Evolutionary conservation across 2,113 vertebrate genomes (phyloP).

Genomic region (Sprattus sprattus): DNA sequence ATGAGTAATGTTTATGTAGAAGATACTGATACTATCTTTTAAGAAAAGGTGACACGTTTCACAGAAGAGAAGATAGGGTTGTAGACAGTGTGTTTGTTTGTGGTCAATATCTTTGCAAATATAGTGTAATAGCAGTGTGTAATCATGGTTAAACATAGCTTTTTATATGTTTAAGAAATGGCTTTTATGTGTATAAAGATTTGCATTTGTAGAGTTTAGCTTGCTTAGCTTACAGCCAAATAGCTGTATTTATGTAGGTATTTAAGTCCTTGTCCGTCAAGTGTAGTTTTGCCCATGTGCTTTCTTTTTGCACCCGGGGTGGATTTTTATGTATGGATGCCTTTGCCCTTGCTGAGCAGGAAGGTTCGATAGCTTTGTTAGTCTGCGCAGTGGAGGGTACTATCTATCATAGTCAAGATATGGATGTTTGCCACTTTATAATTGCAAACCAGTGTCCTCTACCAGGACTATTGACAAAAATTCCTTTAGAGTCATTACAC

Average conservation of each 20-base stretch:
- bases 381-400: conserved; percentile 61
- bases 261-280: conserved; percentile 29
- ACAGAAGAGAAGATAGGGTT: not conserved
- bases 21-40: not conserved
- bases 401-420: conserved; percentile 73
- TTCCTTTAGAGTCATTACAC: conserved; percentile 60
- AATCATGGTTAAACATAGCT: not conserved
- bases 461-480: conserved; percentile 66
- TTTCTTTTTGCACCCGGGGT: conserved; percentile 50
- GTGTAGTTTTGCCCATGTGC: conserved; percentile 48
- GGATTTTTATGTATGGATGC: conserved; percentile 50
- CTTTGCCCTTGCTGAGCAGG: conserved; percentile 62
- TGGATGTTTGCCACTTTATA: conserved; percentile 75
- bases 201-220: not conserved
- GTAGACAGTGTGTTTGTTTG: not conserved
- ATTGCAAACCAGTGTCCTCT: conserved; percentile 66
- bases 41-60: not conserved
- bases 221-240: not conserved
- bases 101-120: not conserved
- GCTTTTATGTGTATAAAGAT: not conserved
- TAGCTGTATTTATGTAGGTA: not conserved
- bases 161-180: not conserved
- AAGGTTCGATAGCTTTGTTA: conserved; percentile 68
- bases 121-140: not conserved
- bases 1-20: not conserved